Evolutionary conservation across 2,888 invertebrate genomes (phyloP), one percentile per base, ranked within the genome.

Genomic region (Polymixis lichenea): DNA sequence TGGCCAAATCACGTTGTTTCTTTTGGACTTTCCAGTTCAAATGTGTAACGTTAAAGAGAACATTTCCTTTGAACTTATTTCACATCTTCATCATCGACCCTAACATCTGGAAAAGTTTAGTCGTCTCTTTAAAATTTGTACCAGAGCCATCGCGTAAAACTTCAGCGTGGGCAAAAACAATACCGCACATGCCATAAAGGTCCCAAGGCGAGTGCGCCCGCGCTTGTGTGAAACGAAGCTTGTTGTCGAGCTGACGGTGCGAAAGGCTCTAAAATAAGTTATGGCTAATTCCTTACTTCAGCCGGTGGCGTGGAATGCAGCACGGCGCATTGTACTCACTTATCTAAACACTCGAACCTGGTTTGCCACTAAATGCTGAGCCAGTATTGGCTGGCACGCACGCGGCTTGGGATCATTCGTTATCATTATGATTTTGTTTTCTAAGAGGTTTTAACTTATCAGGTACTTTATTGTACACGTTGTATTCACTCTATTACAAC

Each of bases 321-420:
- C 62, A 62, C 74, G 58, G 77, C 84, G 83, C 78, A 87, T 84
- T 87, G 87, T 87, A 82, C 93, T 92, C 92, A 90, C 93, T 94
- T 95, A 94, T 94, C 94, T 95, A 94, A 95, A 95, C 93, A 93
- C 83, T 76, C 86, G 86, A 84, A 71, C 79, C 87, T 87, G 86
- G 90, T 87, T 78, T 84, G 82, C 78, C 80, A 82, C 84, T 88
- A 83, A 89, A 87, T 78, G 77, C 77, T 69, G 51, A 15, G 55
- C 75, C 69, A 46, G 69, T 80, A 77, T 79, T 77, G 72, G 77
- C 73, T 79, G 69, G 84, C 80, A 81, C 74, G 82, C 82, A 78
- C 73, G 74, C 70, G 72, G 53, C 75, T 72, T 58, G 53, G 64
- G 71, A 62, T 73, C 76, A 69, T 78, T 82, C 67, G 62, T 86